Percentiles rank a stretch among this genome's conserved stretches.
Conservation (phyloP, 2,797 vertebrate genomes). For the Ctenosaura bakeri region DNA sequence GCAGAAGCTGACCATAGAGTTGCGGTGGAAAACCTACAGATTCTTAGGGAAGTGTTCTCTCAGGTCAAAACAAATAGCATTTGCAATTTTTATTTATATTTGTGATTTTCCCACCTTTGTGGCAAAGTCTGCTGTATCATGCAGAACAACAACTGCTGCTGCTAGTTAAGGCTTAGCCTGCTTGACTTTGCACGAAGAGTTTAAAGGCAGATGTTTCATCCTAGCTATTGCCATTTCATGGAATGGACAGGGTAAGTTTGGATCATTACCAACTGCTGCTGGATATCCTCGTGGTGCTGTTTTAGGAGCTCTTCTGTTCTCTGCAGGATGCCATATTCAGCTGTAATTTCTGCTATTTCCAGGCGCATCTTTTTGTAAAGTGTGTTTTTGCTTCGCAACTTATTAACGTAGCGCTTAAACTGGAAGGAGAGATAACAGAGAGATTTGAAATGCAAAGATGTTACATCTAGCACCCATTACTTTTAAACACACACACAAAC, state of each 20-base stretch:
- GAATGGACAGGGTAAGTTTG: constrained; percentile 34
- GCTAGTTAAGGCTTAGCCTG: not conserved
- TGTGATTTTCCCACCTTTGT: no score
- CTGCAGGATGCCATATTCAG: constrained; percentile 92
- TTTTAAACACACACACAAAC: not conserved
- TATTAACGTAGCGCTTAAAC: constrained; percentile 94
- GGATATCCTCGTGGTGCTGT: constrained; percentile 86
- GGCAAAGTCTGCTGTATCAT: no score
- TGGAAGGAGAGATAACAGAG: constrained; percentile 72
- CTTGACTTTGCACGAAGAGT: not conserved
- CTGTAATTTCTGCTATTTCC: constrained; percentile 89
- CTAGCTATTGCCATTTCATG: constrained; percentile 68
- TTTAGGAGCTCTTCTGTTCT: constrained; percentile 93
- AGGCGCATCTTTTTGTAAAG: constrained; percentile 91
- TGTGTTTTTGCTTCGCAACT: constrained; percentile 91
- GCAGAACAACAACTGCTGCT: no score
- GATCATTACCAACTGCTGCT: constrained; percentile 91
- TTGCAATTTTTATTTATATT: no score
- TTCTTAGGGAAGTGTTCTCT: no score
- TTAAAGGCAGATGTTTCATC: constrained; percentile 65
- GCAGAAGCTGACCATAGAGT: no score
- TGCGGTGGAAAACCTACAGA: no score
- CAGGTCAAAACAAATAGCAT: no score
- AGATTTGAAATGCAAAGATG: constrained; percentile 13
- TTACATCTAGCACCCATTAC: constrained; percentile 1